Conservation (phyloP, 2,113 vertebrate species). For the Accipiter virgatus region DNA sequence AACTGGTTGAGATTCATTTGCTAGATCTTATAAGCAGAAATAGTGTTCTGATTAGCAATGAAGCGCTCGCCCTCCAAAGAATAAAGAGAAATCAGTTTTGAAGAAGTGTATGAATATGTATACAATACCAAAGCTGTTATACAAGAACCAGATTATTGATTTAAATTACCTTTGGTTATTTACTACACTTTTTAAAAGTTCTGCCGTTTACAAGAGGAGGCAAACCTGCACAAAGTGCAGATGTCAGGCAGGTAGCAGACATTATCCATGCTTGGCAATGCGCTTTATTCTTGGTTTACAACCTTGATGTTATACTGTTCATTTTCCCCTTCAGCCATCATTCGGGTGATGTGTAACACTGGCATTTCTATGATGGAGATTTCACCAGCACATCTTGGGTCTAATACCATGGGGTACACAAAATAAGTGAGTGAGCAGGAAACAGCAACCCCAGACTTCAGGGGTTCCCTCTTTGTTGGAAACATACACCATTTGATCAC, state of each 20-base stretch:
- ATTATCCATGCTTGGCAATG: not conserved
- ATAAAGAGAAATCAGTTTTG: constrained; percentile 46
- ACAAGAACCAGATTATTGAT: constrained; percentile 46
- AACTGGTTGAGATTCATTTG: constrained; percentile 54
- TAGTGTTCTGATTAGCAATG: constrained; percentile 57
- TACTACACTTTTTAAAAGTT: not conserved
- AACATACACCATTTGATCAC: not conserved
- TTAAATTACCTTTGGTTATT: constrained; percentile 25
- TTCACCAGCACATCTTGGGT: not conserved
- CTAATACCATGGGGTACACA: not conserved
- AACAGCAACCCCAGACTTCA: not conserved
- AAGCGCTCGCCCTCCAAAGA: constrained; percentile 59
- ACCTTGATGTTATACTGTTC: not conserved
- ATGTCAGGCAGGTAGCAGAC: not conserved
- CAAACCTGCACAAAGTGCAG: not conserved
- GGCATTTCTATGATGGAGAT: not conserved
- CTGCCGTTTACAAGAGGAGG: not conserved
- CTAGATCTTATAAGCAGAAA: constrained; percentile 40
- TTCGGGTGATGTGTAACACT: not conserved
- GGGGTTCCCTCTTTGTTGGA: not conserved
- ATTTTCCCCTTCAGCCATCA: not conserved
- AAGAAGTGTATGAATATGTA: constrained; percentile 58
- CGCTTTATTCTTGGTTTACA: not conserved
- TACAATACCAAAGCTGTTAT: constrained; percentile 20
- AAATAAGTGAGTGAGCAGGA: not conserved